Evolutionary conservation across 1,140 invertebrate genomes (phyloP).

Genomic region (Pentalonia nigronervosa): DNA sequence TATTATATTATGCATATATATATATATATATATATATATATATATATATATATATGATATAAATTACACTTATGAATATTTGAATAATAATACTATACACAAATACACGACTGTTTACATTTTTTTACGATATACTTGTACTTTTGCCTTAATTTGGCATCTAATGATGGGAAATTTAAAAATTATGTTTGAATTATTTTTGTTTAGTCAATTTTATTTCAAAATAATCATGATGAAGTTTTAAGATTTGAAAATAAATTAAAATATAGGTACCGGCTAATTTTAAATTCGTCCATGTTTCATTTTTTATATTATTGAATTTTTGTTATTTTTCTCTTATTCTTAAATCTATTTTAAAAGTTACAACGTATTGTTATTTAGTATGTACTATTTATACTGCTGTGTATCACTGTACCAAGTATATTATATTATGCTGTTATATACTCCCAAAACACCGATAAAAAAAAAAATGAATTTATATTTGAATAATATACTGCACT

Average conservation of each 20-base stretch:
- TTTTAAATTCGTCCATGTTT: not conserved
- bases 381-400: not conserved
- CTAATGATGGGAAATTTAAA: not conserved
- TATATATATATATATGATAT: not conserved
- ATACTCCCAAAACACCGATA: not conserved
- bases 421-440: not conserved
- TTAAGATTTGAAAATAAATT: too few species aligned
- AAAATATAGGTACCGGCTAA: not conserved
- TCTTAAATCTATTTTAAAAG: not conserved
- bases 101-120: not conserved
- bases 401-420: not conserved
- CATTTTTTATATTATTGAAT: not conserved
- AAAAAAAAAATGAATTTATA: not conserved
- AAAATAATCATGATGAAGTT: too few species aligned
- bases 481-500: not conserved
- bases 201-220: not conserved
- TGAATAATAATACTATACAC: too few species aligned
- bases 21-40: too few species aligned
- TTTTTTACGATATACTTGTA: not conserved
- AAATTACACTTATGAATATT: not conserved
- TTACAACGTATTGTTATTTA: not conserved
- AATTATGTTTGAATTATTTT: not conserved
- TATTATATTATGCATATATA: too few species aligned
- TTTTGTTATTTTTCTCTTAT: not conserved
- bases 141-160: not conserved